Evolutionary conservation across 2,113 vertebrate species (phyloP), one percentile per base, ranked within the genome.

Genomic region (Nematolebias whitei): DNA sequence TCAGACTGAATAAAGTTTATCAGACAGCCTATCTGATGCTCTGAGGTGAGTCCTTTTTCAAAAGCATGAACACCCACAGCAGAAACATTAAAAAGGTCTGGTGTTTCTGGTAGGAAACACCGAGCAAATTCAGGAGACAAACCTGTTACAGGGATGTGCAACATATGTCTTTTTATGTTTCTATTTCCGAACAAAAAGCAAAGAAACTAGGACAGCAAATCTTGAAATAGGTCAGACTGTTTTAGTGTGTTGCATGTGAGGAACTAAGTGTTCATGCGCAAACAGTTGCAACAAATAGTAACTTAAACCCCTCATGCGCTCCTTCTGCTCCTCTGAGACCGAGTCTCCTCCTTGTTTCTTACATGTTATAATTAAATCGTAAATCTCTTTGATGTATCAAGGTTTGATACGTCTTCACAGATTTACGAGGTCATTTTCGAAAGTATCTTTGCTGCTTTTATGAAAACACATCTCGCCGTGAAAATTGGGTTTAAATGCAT

Each of bases 301-400:
- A 75, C 64, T 81, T 68, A 71, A 76, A 78, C 52, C 58, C 54
- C 52, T 64, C 48, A 20, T 47, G 43, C 20, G 55, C 41, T 67
- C 73, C 71, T 66, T 69, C 2, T 71, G 40, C 59, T 82, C 74
- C 82, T 82, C 54, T 29, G 79, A 84, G 72, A 74, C 35, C 40
- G 55, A 53, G 15, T 64, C 59, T 66, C 63, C 69, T 52, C 68
- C 52, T 68, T 66, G 45, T 73, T 73, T 79, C 76, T 72, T n/a
- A 68, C 67, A 68, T 55, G 57, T 15, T 57, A 61, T 81, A 76
- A 88, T 89, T 78, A 82, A 86, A 79, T 74, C 68, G 18, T 82
- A 76, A 80, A 79, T 83, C 77, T 84, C 82, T 82, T 85, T 86
- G 76, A 89, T 79, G 71, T 74, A 68, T 68, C 35, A 59, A 61